Percentiles rank a stretch among this genome's conserved stretches.
These are phyloP conservation scores for Thryonomys swinderianus DNA, from an alignment of 2,113 vertebrate species.

Conservation along the genomic window DNA sequence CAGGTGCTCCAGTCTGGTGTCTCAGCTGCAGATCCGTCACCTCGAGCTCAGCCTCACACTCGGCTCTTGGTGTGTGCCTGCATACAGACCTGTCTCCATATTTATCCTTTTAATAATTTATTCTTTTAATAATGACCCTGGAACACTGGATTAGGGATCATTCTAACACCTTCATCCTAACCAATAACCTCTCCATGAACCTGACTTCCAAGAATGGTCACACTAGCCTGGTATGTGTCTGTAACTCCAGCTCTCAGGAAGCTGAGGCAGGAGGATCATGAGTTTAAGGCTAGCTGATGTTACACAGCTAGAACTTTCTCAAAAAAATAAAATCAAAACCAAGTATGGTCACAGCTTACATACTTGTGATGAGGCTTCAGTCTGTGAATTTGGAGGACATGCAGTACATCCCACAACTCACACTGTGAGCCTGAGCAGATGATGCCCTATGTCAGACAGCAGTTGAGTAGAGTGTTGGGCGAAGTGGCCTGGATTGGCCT, in stretches of 20 bases:
- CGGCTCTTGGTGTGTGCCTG: too few relatives aligned
- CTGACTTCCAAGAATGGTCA: not conserved
- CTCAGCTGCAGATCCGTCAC: fast-evolving
- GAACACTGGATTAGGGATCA: not conserved
- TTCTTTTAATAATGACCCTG: not conserved
- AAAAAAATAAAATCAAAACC: not conserved
- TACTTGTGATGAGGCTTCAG: not conserved
- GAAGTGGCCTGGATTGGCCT: fast-evolving
- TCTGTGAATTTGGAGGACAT: fast-evolving
- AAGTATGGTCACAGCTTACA: not conserved
- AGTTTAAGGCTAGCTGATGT: not conserved
- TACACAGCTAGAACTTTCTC: not conserved
- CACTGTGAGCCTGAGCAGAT: fast-evolving
- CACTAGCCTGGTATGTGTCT: not conserved
- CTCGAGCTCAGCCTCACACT: fast-evolving
- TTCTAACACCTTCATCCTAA: too few relatives aligned
- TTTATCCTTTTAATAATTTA: not conserved
- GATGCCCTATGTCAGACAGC: fast-evolving
- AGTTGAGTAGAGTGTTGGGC: fast-evolving
- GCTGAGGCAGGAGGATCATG: not conserved
- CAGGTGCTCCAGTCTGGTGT: fast-evolving
- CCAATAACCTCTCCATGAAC: not conserved
- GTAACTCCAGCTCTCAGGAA: not conserved
- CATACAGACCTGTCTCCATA: not conserved
- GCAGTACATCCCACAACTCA: fast-evolving